Evolutionary conservation across 2,888 invertebrate species (phyloP).

Genomic region (Tenthredo livida): DNA sequence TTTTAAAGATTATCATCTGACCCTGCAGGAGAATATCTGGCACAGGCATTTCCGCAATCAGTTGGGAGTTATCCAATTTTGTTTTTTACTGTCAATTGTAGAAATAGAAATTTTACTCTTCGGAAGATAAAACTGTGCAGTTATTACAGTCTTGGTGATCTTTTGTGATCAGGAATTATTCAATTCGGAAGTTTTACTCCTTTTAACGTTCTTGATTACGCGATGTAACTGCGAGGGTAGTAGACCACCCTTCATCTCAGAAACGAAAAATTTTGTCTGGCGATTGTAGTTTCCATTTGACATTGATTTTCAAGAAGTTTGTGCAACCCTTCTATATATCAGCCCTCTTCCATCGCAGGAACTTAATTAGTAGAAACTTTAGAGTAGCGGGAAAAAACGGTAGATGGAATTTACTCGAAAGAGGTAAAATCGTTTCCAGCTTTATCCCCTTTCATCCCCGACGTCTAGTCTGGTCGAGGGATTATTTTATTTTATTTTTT

Average conservation of each 20-base stretch:
- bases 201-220: neutral
- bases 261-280: neutral
- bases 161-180: neutral
- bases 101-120: neutral
- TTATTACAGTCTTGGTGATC: neutral
- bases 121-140: neutral
- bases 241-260: slow-evolving; percentile 2
- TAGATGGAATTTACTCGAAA: neutral
- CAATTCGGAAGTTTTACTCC: neutral
- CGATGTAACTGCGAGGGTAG: neutral
- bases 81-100: neutral
- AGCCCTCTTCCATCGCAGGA: neutral
- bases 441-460: neutral
- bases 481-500: neutral
- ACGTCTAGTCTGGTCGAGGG: neutral
- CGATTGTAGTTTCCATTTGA: neutral
- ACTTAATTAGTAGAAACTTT: neutral
- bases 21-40: neutral
- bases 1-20: neutral
- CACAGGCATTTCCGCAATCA: neutral
- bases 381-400: neutral
- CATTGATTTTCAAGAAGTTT: neutral
- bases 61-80: neutral
- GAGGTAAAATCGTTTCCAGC: neutral
- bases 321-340: neutral